Base-by-base conservation (phyloP, 2,888 invertebrate genomes). In the Helicoverpa assulta region DNA sequence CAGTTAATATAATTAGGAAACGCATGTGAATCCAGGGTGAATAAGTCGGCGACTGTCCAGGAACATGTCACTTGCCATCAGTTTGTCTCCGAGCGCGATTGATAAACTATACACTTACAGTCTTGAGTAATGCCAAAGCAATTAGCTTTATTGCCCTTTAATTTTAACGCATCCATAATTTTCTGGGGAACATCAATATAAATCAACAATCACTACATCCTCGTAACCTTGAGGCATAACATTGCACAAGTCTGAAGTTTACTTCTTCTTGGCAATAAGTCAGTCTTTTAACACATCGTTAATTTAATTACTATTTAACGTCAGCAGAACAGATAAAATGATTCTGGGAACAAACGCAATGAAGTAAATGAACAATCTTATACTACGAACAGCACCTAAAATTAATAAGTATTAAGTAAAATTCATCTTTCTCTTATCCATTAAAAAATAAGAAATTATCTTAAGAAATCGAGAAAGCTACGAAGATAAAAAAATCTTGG, bases 131-230 rank as follows among this genome's bases (percentile, higher is more conserved):
- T 66, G 77, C 77, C 80, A 80, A 79, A 60, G 47, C 33, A 64
- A 80, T 77, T 77, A 75, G 56, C 43, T 70, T 80, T 70, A 77
- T 64, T 76, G 58, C 56, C 59, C 19, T 47, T 19, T 60, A 63
- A 77, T 67, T 76, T 62, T n/a, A 21, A 21, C 43, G 29, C 62
- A 53, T 62, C 58, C 12, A 62, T 72, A 51, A 71, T 40, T 76
- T 80, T 53, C 53, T 52, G 19, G 53, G 40, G 55, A 60, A 54
- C 54, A 76, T 72, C 71, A 26, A 67, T 71, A 68, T 74, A 72
- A 72, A 77, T 77, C 43, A 63, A 51, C 55, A 18, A 54, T 56
- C 19, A 19, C 33, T 57, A 66, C 21, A 79, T 69, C 54, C 60
- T 65, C 51, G n/a, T 51, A 62, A 18, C 70, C 76, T 60, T 80